A percentile compares a stretch with the other conserved stretches of the same genome.
Evolutionary conservation across 2,113 vertebrate species (phyloP).

Genomic region (Fregetta grallaria): DNA sequence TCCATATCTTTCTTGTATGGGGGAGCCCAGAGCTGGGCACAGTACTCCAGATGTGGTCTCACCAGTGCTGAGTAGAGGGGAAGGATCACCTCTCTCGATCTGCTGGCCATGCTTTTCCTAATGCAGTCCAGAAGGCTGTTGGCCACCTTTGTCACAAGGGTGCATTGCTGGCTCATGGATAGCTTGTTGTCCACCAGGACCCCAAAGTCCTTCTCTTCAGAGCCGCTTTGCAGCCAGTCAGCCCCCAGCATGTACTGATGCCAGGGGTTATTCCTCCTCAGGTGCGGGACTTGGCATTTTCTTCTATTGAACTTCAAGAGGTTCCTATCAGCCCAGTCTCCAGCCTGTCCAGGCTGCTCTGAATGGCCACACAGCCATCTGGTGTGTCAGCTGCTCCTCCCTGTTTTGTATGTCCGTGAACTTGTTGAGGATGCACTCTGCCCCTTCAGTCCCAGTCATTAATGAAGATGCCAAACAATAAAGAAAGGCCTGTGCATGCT

Average conservation of each 20-base stretch:
- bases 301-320: neutral
- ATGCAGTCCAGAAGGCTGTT: neutral
- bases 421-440: neutral
- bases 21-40: neutral
- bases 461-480: neutral
- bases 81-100: neutral
- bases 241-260: neutral
- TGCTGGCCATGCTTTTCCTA: neutral
- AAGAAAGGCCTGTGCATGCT: neutral
- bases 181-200: neutral
- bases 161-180: neutral
- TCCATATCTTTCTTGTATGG: neutral
- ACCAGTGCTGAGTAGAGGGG: neutral
- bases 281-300: neutral
- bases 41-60: neutral
- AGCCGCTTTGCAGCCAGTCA: neutral
- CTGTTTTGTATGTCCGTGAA: neutral
- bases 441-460: neutral
- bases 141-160: neutral
- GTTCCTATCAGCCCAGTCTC: fast-evolving
- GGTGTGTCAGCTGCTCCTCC: neutral
- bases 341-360: neutral
- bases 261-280: neutral
- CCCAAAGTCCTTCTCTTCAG: neutral
- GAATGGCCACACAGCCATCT: neutral